Evolutionary conservation across 2,113 vertebrate genomes (phyloP).

Genomic region (Xyliphius kryptos): DNA sequence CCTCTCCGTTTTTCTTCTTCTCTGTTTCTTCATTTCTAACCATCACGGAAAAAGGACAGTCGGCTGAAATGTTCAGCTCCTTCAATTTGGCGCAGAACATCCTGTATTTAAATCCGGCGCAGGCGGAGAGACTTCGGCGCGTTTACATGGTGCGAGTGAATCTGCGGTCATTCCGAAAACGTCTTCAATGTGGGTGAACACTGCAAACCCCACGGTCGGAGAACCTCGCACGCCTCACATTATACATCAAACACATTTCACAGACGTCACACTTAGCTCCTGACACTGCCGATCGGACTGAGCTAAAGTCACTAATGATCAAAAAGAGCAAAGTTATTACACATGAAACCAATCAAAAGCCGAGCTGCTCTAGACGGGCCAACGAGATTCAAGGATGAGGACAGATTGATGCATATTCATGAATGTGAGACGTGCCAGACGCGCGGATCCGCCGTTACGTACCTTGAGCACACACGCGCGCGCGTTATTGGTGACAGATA

Average conservation of each 20-base stretch:
- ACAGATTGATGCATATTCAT: background rate
- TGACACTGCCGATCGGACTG: too few species aligned
- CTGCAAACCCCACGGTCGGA: too few species aligned
- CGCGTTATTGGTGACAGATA: too few species aligned
- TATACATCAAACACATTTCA: too few species aligned
- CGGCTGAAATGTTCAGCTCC: constrained; percentile 87
- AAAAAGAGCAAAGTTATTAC: constrained; percentile 3
- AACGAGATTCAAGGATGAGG: background rate
- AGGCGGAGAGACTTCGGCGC: constrained; percentile 32
- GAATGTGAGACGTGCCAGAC: too few species aligned
- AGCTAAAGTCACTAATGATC: background rate
- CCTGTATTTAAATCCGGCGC: constrained; percentile 31
- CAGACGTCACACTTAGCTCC: too few species aligned
- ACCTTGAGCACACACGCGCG: background rate
- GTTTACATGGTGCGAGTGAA: constrained; percentile 43
- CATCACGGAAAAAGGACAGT: constrained; percentile 87
- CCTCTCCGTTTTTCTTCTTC: too few species aligned
- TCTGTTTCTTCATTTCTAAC: constrained; percentile 62
- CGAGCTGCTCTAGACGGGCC: background rate
- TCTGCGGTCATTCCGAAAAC: constrained; percentile 39
- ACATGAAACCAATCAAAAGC: constrained; percentile 10
- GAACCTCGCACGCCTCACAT: too few species aligned
- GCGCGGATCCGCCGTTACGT: background rate
- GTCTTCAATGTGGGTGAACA: too few species aligned
- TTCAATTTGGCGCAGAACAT: constrained; percentile 98